These are phyloP conservation scores for Tillus elongatus DNA, from an alignment of 2,888 invertebrate genomes.

Conservation along the genomic window DNA sequence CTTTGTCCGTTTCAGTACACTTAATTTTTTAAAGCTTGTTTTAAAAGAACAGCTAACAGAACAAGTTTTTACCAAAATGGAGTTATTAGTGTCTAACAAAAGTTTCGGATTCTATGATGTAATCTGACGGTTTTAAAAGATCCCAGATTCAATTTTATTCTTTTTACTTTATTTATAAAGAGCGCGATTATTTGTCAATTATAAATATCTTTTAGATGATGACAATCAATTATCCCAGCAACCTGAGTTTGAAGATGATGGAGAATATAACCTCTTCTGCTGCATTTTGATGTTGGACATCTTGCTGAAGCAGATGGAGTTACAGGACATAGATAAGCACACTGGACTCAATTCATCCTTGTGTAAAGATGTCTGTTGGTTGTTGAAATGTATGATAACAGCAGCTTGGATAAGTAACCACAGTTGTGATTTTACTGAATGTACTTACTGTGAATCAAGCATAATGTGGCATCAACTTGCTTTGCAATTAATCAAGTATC, in stretches of 20 bases:
- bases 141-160: no score
- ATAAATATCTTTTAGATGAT: slow-evolving; percentile 62
- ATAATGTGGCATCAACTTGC: slow-evolving; percentile 92
- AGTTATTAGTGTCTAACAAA: no score
- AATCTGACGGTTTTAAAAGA: no score
- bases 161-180: no score
- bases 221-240: slow-evolving; percentile 52
- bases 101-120: no score
- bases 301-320: slow-evolving; percentile 85
- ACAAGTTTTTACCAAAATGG: no score
- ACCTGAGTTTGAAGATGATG: slow-evolving; percentile 61
- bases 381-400: slow-evolving; percentile 67
- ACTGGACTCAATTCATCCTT: slow-evolving; percentile 68
- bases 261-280: slow-evolving; percentile 78
- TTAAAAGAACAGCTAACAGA: no score
- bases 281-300: slow-evolving; percentile 96
- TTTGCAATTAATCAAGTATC: slow-evolving; percentile 67
- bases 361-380: slow-evolving; percentile 62
- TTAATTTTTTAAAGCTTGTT: no score
- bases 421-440: slow-evolving; percentile 58
- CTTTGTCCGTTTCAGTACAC: no score
- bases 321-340: slow-evolving; percentile 75
- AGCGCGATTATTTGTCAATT: no score
- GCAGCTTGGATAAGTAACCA: slow-evolving; percentile 64
- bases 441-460: slow-evolving; percentile 85